Evolutionary conservation across 2,888 invertebrate species (phyloP).

Genomic region (Strigamia crassipes): DNA sequence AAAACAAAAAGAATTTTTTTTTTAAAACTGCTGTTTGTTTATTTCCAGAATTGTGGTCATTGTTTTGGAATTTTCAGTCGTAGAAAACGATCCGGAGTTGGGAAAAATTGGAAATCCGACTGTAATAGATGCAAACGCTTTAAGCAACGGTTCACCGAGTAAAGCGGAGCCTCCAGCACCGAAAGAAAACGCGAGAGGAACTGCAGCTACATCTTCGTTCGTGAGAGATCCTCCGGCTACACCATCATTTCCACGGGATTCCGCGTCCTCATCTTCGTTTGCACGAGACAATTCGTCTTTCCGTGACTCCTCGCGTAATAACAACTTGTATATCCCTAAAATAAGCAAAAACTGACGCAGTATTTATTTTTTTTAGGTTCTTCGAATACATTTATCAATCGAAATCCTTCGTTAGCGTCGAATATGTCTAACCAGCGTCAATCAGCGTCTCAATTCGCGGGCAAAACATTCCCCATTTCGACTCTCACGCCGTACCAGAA

Average conservation of each 20-base stretch:
- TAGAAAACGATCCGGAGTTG: neutral
- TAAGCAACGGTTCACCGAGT: neutral
- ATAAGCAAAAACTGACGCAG: no score
- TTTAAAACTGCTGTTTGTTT: neutral
- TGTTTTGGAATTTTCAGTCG: neutral
- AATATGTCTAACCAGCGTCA: neutral
- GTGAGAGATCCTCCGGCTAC: no score
- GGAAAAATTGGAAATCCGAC: neutral
- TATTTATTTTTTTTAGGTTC: neutral
- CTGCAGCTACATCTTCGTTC: no score
- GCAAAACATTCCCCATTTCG: neutral
- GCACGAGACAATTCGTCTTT: no score
- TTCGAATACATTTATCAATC: neutral
- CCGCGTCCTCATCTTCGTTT: no score
- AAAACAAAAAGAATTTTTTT: neutral
- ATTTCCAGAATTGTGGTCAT: neutral
- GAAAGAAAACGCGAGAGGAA: no score
- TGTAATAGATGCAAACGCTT: neutral
- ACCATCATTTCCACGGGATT: no score
- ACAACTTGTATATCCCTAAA: no score
- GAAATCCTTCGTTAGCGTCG: neutral
- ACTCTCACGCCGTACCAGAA: slow-evolving; percentile 36
- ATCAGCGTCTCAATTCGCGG: neutral
- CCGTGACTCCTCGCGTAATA: no score
- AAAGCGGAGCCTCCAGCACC: neutral